These are phyloP conservation scores for Andrena bicolor DNA, from an alignment of 2,888 invertebrate genomes.

Conservation along the genomic window DNA sequence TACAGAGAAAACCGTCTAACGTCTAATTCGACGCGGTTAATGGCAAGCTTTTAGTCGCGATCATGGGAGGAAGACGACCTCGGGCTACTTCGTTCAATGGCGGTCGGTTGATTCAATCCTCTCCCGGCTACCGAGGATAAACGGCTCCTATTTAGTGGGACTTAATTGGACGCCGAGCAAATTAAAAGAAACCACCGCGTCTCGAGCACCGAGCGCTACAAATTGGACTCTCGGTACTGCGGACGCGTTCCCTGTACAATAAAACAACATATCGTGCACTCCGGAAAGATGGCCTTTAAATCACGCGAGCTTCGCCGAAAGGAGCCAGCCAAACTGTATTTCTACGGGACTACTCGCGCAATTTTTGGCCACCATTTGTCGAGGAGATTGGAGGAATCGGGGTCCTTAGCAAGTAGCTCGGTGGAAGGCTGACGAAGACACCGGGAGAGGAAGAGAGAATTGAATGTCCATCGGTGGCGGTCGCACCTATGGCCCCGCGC, in stretches of 20 bases:
- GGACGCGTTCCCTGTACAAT: neutral
- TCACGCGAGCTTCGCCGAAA: no score
- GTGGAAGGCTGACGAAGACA: neutral
- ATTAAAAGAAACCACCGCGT: conserved; percentile 52
- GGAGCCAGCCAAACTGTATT: no score
- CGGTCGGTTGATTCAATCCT: conserved; percentile 46
- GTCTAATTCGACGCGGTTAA: conserved; percentile 30
- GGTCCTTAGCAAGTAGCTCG: conserved; percentile 1
- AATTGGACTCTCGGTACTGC: conserved; percentile 8
- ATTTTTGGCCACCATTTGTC: no score
- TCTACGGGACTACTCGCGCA: no score
- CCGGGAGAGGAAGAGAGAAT: conserved; percentile 12
- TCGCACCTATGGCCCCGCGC: conserved; percentile 53
- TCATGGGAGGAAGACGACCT: conserved; percentile 43
- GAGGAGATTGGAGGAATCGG: conserved; percentile 5
- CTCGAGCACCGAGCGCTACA: conserved; percentile 26
- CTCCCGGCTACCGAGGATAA: conserved; percentile 31
- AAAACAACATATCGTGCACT: no score
- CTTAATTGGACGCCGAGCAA: conserved; percentile 47
- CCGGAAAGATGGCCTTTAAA: no score
- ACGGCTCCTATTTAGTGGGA: conserved; percentile 51
- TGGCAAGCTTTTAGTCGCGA: conserved; percentile 36
- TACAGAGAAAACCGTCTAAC: neutral
- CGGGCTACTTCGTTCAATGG: conserved; percentile 49
- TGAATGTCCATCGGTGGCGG: conserved; percentile 36